These are phyloP conservation scores for Dasysyrphus albostriatus DNA, from an alignment of 2,888 invertebrate genomes.

Conservation along the genomic window DNA sequence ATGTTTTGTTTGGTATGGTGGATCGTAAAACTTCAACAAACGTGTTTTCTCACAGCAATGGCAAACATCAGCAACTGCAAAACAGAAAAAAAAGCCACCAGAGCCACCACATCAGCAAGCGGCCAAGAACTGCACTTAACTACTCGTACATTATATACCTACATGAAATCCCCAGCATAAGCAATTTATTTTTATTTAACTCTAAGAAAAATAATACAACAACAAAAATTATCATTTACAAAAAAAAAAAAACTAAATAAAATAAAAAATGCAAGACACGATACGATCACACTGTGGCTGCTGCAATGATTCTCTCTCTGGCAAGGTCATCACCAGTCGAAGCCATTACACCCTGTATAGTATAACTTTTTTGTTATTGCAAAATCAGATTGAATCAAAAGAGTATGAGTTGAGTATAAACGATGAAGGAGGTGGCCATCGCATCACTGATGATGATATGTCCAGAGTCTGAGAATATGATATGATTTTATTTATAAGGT, in stretches of 20 bases:
- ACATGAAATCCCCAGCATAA: conserved; percentile 47
- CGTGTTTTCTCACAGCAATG: conserved; percentile 48
- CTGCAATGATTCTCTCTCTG: conserved; percentile 62
- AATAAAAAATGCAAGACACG: conserved; percentile 50
- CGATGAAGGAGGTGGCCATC: conserved; percentile 16
- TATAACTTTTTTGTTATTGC: conserved; percentile 33
- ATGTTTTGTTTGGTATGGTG: conserved; percentile 19
- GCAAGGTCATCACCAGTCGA: conserved; percentile 68
- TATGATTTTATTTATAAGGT: conserved; percentile 17
- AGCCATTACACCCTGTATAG: conserved; percentile 63
- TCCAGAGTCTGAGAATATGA: conserved; percentile 40
- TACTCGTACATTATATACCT: background rate
- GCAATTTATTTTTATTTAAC: conserved; percentile 65
- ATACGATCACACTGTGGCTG: conserved; percentile 61
- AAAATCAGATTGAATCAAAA: conserved; percentile 32
- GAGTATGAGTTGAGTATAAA: background rate
- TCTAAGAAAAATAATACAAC: conserved; percentile 12
- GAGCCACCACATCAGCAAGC: background rate
- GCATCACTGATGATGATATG: conserved; percentile 1
- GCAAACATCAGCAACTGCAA: background rate
- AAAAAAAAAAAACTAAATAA: conserved; percentile 19
- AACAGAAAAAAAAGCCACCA: no score
- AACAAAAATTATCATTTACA: conserved; percentile 41
- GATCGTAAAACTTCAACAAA: conserved; percentile 62
- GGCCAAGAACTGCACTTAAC: conserved; percentile 66